Evolutionary conservation across 2,797 vertebrate species (phyloP), one percentile per base, ranked within the genome.

Genomic region (Rousettus madagascariensis): DNA sequence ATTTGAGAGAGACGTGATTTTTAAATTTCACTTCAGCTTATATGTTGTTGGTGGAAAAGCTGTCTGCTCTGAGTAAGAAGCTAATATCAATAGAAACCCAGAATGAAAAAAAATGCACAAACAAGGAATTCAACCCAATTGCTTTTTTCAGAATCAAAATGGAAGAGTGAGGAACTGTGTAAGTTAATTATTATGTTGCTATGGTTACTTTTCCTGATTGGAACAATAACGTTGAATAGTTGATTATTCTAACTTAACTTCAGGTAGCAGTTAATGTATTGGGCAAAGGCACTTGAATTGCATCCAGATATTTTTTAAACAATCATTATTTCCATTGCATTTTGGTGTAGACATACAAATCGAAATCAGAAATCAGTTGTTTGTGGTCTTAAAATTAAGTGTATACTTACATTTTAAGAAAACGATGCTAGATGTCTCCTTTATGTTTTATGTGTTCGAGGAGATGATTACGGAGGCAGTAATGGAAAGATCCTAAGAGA

Each of bases 151-250:
- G 22, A 89, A 55, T 85, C 46, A 46, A 93, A 63, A 92, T 7
- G 10, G 75, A 51, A 19, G 66, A 84, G 43, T 6, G 51, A 84
- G 57, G 9, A 88, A 24, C 22, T 83, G 46, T 28, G 10, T 43
- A 61, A 71, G 43, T 79, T 89, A 57, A 79, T 90, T 83, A 71
- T 79, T 88, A 51, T 26, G 65, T 93, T 80, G 71, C 90, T 65
- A 86, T 90, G 69, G 92, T 96, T 96, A 90, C 65, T 71, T 59
- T 86, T 43, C 53, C 69, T 15, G 26, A n/a, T 33, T 61, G 51
- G 78, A 96, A 88, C 8, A 59, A 51, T 26, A 15, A 11, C 68
- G 4, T 36, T 71, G 75, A 94, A 80, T 43, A 46, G 22, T 46
- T 41, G 33, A 63, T 68, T 85, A 78, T 94, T 88, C 65, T 51